phyloP scores from a whole-genome alignment of 2,797 vertebrate species.

The Sarcoramphus papa region DNA sequence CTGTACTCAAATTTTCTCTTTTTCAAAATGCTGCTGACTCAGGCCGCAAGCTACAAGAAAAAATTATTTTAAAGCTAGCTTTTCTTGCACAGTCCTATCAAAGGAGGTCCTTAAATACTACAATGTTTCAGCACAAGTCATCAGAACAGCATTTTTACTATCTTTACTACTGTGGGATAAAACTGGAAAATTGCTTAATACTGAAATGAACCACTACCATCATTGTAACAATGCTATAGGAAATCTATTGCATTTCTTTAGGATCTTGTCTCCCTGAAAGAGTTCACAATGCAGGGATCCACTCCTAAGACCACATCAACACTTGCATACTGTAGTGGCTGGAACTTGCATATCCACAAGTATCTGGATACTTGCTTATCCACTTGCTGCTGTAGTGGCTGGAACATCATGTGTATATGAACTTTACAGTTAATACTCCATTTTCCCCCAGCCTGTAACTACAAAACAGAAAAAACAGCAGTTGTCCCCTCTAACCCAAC shows the following conservation, averaged over 20 bases:
- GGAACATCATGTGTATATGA: rapidly evolving
- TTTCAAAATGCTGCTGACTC: background rate
- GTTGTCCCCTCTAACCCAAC: background rate
- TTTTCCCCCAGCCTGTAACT: background rate
- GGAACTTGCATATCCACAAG: no score
- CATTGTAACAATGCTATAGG: background rate
- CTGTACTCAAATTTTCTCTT: background rate
- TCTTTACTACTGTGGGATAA: background rate
- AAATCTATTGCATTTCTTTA: background rate
- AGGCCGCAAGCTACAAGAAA: background rate
- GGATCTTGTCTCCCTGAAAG: background rate
- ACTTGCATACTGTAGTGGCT: background rate
- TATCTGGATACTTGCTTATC: background rate
- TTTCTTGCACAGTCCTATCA: background rate
- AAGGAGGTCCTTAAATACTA: background rate
- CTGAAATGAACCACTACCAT: background rate
- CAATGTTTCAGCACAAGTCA: background rate
- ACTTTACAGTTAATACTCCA: background rate
- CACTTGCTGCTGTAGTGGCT: background rate
- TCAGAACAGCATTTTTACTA: background rate
- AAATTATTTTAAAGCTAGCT: background rate
- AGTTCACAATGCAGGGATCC: background rate
- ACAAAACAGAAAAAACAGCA: background rate
- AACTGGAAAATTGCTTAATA: background rate
- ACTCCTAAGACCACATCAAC: background rate